Evolutionary conservation across 23 tunicate species (phyloP).

Genomic region (Styela clava): DNA sequence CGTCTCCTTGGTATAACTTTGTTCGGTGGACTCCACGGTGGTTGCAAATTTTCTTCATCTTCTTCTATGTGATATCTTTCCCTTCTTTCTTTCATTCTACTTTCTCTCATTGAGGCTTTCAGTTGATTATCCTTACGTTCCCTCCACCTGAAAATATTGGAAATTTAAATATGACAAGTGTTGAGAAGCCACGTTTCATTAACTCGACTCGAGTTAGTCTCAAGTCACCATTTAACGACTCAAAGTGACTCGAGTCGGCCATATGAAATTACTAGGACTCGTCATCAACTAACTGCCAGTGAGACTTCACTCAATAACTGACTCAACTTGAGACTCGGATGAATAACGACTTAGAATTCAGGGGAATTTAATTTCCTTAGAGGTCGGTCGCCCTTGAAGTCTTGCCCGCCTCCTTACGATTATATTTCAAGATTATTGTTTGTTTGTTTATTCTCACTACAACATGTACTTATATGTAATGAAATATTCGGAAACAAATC

Average conservation of each 20-base stretch:
- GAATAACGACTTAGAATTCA: too few species aligned
- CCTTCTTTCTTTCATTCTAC: conserved; percentile 19
- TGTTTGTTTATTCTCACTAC: too few species aligned
- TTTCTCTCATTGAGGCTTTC: conserved; percentile 30
- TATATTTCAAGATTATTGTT: too few species aligned
- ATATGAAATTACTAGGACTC: background rate
- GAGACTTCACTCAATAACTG: too few species aligned
- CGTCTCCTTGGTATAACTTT: conserved; percentile 50
- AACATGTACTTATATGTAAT: too few species aligned
- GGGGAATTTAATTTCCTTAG: too few species aligned
- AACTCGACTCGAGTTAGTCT: background rate
- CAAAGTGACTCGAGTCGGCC: background rate
- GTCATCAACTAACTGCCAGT: too few species aligned
- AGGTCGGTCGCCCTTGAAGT: too few species aligned
- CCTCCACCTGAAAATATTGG: conserved; percentile 39
- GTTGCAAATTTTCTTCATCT: conserved; percentile 43
- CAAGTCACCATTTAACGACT: background rate
- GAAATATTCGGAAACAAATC: too few species aligned
- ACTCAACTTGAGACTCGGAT: too few species aligned
- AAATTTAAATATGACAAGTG: too few species aligned
- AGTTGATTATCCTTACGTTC: conserved; percentile 37
- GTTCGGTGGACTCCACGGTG: conserved; percentile 64
- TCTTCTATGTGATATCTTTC: conserved; percentile 19
- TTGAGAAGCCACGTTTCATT: background rate
- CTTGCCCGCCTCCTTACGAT: too few species aligned